These are phyloP conservation scores for Cheracebus regulus DNA, from an alignment of 2,797 vertebrate species.

Conservation along the genomic window DNA sequence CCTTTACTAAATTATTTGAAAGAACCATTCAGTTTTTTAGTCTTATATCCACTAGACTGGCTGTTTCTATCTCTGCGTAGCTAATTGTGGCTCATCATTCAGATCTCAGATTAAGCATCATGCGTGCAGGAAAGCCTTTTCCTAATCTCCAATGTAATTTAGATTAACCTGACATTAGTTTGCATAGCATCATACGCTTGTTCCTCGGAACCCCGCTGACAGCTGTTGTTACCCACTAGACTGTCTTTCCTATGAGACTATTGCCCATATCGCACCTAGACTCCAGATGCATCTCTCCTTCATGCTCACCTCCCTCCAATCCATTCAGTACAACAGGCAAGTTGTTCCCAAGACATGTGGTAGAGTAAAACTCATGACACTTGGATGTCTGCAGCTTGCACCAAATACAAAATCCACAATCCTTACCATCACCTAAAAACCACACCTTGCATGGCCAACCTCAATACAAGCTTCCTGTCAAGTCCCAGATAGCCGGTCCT, in stretches of 20 bases:
- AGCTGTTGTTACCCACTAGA: conserved; percentile 50
- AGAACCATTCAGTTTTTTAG: not conserved
- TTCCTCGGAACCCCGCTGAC: conserved; percentile 27
- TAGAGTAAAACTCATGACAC: not conserved
- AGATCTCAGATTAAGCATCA: conserved; percentile 59
- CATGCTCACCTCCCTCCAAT: not conserved
- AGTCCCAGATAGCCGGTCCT: fast-evolving
- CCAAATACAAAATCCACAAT: not conserved
- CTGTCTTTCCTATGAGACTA: conserved; percentile 39
- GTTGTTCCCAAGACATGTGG: not conserved
- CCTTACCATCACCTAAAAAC: not conserved
- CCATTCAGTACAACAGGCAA: not conserved
- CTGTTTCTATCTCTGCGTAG: not conserved
- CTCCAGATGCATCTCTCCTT: not conserved
- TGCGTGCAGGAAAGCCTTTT: conserved; percentile 17
- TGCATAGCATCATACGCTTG: not conserved
- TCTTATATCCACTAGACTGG: fast-evolving
- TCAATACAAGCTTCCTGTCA: not conserved
- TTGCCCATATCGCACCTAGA: conserved; percentile 34
- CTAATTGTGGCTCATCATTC: conserved; percentile 54
- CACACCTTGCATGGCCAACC: fast-evolving
- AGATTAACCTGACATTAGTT: conserved; percentile 59
- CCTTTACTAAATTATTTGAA: not conserved
- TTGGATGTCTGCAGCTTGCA: not conserved
- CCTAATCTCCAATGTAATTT: conserved; percentile 70